These are phyloP conservation scores for Acanthosepion lycidas DNA, from an alignment of 2,888 invertebrate species.

Conservation along the genomic window DNA sequence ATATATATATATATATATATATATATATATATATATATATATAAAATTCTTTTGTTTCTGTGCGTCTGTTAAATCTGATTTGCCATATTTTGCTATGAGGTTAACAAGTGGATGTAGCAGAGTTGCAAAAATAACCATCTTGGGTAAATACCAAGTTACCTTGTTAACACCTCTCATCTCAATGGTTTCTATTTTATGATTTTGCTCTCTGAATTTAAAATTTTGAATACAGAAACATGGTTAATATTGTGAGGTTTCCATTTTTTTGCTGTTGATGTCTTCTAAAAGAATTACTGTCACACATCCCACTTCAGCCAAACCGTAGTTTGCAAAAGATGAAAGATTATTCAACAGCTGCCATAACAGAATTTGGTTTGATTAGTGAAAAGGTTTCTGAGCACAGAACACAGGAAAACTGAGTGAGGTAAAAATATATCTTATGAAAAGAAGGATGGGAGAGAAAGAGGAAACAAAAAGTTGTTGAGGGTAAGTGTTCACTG, in stretches of 20 bases:
- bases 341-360: slow-evolving; percentile 20
- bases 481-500: too few relatives aligned
- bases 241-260: background rate
- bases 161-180: too few relatives aligned
- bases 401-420: background rate
- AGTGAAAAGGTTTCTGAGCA: background rate
- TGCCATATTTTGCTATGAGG: too few relatives aligned
- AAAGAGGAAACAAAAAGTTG: background rate
- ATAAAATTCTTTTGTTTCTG: too few relatives aligned
- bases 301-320: background rate
- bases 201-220: background rate
- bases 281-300: background rate
- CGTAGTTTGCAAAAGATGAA: background rate
- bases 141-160: too few relatives aligned
- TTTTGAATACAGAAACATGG: background rate
- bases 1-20: too few relatives aligned
- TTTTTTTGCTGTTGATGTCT: background rate
- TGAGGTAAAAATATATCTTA: background rate
- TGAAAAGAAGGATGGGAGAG: background rate
- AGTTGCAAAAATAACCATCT: too few relatives aligned
- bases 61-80: too few relatives aligned
- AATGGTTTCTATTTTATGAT: too few relatives aligned
- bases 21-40: too few relatives aligned
- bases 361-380: slow-evolving; percentile 15
- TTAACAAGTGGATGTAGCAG: too few relatives aligned